Conservation (phyloP, 2,113 vertebrate genomes). For the Gymnobelideus leadbeateri region DNA sequence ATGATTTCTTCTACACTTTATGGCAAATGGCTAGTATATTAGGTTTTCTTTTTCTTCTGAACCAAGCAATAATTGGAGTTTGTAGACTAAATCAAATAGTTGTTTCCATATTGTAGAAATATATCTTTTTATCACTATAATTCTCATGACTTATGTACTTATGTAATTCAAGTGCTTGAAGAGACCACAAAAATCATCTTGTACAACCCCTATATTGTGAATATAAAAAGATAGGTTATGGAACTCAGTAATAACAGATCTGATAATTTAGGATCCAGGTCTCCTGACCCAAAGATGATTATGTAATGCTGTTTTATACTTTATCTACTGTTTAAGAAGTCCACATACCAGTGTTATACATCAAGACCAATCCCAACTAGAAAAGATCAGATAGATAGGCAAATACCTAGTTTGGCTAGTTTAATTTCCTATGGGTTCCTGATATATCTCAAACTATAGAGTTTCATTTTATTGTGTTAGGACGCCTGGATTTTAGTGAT, state of each 20-base stretch:
- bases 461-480: no score
- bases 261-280: not conserved
- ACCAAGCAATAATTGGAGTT: not conserved
- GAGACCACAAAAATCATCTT: not conserved
- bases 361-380: no score
- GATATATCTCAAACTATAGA: no score
- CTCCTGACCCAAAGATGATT: not conserved
- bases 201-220: not conserved
- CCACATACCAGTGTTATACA: no score
- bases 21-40: not conserved
- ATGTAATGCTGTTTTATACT: not conserved
- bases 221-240: not conserved
- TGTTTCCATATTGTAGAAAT: not conserved
- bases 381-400: no score
- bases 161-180: not conserved
- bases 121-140: not conserved
- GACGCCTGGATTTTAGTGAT: no score
- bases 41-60: not conserved
- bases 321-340: no score
- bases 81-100: not conserved
- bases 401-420: no score
- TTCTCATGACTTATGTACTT: not conserved
- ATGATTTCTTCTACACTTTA: not conserved
- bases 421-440: no score
- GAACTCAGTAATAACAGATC: not conserved